Evolutionary conservation across 37 sponge, comb jelly and placozoan species (phyloP).

Genomic region (Tethya wilhelma): DNA sequence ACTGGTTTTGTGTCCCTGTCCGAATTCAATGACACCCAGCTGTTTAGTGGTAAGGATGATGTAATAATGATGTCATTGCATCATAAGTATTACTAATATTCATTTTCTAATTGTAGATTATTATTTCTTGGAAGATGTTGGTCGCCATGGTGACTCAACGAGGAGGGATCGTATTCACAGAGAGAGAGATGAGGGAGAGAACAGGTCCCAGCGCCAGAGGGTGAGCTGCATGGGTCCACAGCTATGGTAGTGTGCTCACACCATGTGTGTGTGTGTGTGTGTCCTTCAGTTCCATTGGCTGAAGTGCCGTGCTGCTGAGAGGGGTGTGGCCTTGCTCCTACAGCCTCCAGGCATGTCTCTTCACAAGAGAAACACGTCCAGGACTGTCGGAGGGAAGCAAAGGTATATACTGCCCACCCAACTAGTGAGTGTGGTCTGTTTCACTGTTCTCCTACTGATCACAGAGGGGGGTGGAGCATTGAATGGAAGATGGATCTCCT

Average conservation of each 20-base stretch:
- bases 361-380: conserved; percentile 35
- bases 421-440: too few species aligned
- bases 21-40: conserved; percentile 52
- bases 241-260: not conserved
- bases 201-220: not conserved
- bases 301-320: conserved; percentile 3
- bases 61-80: not conserved
- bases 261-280: not conserved
- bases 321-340: conserved; percentile 22
- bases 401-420: not conserved
- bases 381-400: conserved; percentile 3
- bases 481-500: conserved; percentile 53
- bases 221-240: conserved; percentile 7
- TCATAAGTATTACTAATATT: not conserved
- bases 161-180: conserved; percentile 23
- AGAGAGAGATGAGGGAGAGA: not conserved
- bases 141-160: conserved; percentile 29
- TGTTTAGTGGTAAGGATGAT: conserved; percentile 52
- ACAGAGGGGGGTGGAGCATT: conserved; percentile 23
- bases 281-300: conserved; percentile 24
- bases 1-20: conserved; percentile 49
- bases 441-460: too few species aligned
- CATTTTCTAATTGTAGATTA: conserved; percentile 50
- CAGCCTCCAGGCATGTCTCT: conserved; percentile 44
- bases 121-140: conserved; percentile 74